phyloP scores from a whole-genome alignment of 2,888 invertebrate genomes.

The Erebia aethiops region DNA sequence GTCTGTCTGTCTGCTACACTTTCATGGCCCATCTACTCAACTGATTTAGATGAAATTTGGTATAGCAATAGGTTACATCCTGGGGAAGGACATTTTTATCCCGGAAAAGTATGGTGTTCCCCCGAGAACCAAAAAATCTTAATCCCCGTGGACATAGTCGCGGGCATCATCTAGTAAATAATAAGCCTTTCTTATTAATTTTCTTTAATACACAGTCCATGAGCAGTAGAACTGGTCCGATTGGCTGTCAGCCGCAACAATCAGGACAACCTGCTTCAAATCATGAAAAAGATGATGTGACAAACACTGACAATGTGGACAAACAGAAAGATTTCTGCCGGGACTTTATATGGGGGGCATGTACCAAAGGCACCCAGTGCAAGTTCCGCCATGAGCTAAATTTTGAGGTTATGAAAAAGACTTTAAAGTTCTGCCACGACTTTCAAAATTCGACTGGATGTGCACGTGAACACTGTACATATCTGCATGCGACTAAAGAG shows the following conservation, averaged over 20 bases:
- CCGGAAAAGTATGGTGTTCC: too few relatives aligned
- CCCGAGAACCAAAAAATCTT: too few relatives aligned
- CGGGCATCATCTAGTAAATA: too few relatives aligned
- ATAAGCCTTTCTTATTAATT: background rate
- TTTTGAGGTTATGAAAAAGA: conserved; percentile 63
- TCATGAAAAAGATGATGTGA: conserved; percentile 33
- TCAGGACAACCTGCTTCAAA: conserved; percentile 47
- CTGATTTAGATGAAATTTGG: too few relatives aligned
- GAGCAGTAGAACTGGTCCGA: conserved; percentile 54
- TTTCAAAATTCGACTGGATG: conserved; percentile 68
- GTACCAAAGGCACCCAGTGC: conserved; percentile 60
- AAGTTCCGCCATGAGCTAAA: conserved; percentile 63
- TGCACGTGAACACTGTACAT: conserved; percentile 60
- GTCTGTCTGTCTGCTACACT: too few relatives aligned
- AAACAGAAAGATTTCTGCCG: conserved; percentile 55
- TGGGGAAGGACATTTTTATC: too few relatives aligned
- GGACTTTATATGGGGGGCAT: conserved; percentile 70
- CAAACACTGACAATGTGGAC: conserved; percentile 41
- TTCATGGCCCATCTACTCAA: too few relatives aligned
- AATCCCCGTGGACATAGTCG: too few relatives aligned
- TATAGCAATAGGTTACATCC: too few relatives aligned
- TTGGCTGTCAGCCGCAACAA: conserved; percentile 62
- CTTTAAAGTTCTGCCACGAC: conserved; percentile 70
- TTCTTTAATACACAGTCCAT: conserved; percentile 46
- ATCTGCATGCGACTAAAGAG: conserved; percentile 63